Evolutionary conservation across 2,797 vertebrate species (phyloP).

Genomic region (Botia almorhae): DNA sequence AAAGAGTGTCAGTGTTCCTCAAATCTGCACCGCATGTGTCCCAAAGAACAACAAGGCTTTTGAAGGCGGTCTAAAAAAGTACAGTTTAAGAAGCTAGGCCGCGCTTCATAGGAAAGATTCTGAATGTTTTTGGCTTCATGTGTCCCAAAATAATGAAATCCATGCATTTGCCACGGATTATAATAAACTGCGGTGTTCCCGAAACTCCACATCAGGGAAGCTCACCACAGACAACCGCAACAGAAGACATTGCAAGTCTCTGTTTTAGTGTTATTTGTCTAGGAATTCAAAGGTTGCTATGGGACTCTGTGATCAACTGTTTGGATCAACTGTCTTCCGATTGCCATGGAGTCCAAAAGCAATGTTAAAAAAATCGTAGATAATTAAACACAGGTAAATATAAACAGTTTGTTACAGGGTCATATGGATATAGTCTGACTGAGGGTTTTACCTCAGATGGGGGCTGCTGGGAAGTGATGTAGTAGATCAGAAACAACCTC

Average conservation of each 20-base stretch:
- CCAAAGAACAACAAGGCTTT: conserved; percentile 64
- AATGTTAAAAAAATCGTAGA: not conserved
- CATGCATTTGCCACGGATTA: conserved; percentile 55
- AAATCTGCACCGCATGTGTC: conserved; percentile 58
- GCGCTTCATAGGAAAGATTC: conserved; percentile 40
- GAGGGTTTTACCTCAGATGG: conserved; percentile 89
- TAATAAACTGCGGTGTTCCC: conserved; percentile 53
- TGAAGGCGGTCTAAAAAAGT: conserved; percentile 52
- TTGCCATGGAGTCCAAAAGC: not conserved
- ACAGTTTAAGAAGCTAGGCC: conserved; percentile 41
- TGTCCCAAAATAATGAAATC: conserved; percentile 53
- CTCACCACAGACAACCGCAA: conserved; percentile 40
- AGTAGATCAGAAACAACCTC: conserved; percentile 95
- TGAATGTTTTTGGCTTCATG: conserved; percentile 54
- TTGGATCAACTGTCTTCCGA: not conserved
- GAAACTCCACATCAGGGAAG: conserved; percentile 52
- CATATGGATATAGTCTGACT: not conserved
- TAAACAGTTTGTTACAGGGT: not conserved
- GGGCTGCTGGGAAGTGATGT: conserved; percentile 88
- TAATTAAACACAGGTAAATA: not conserved
- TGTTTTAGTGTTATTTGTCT: conserved; percentile 15
- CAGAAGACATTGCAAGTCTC: conserved; percentile 1
- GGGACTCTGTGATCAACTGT: not conserved
- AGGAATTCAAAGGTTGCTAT: not conserved
- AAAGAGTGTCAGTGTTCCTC: conserved; percentile 58